phyloP scores from a whole-genome alignment of 2,888 invertebrate genomes.

The Parnassius mnemosyne region DNA sequence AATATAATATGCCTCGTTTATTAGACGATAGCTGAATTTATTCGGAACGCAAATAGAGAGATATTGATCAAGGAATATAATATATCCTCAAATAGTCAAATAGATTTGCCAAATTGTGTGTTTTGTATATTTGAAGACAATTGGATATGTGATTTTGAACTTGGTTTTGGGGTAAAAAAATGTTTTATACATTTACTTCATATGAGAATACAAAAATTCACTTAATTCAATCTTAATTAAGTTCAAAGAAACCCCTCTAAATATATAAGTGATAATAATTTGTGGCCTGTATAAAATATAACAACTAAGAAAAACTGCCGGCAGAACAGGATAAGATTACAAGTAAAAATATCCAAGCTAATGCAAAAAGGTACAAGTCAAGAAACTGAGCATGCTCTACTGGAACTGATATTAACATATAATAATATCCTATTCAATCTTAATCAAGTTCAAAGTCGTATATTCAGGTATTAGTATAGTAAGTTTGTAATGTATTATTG shows the following conservation, averaged over 20 bases:
- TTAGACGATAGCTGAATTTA: slow-evolving; percentile 53
- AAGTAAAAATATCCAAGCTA: too few species aligned
- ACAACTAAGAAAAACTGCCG: too few species aligned
- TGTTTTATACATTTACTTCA: background rate
- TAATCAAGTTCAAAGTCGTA: slow-evolving; percentile 21
- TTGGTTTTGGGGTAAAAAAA: slow-evolving; percentile 2
- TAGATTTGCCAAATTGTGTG: slow-evolving; percentile 54
- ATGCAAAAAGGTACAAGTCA: too few species aligned
- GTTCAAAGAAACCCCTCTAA: too few species aligned
- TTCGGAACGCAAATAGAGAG: slow-evolving; percentile 36
- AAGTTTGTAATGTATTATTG: slow-evolving; percentile 4
- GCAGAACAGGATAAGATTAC: too few species aligned
- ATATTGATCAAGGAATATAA: slow-evolving; percentile 31
- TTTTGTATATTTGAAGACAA: slow-evolving; percentile 44
- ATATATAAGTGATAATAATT: too few species aligned
- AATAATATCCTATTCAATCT: too few species aligned
- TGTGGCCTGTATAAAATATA: too few species aligned
- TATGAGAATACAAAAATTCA: background rate
- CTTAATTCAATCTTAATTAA: background rate
- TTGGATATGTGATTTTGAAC: slow-evolving; percentile 18
- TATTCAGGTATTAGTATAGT: slow-evolving; percentile 7
- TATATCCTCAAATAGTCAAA: slow-evolving; percentile 30
- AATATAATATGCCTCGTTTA: slow-evolving; percentile 52
- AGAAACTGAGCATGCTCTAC: too few species aligned
- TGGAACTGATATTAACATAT: too few species aligned